These are phyloP conservation scores for Cactoblastis cactorum DNA, from an alignment of 2,888 invertebrate species.

Conservation along the genomic window DNA sequence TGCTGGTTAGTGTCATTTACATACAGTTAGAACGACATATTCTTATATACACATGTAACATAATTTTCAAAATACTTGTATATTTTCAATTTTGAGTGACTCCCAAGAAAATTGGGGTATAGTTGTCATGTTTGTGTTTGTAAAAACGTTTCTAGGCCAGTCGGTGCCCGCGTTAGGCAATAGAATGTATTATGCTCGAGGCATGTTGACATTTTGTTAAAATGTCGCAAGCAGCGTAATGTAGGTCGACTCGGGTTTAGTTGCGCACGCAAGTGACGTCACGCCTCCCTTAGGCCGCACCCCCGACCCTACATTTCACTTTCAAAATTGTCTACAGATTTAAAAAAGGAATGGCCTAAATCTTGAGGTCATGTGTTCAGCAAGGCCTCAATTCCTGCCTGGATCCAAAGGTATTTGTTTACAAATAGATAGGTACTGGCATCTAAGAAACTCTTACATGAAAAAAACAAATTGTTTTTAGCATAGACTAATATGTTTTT, in stretches of 20 bases:
- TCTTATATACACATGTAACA: neutral
- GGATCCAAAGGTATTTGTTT: neutral
- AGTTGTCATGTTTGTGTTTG: constrained; percentile 1
- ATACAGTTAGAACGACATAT: neutral
- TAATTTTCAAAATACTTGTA: neutral
- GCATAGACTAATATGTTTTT: neutral
- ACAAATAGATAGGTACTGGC: neutral
- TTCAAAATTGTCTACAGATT: constrained; percentile 34
- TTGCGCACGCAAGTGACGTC: constrained; percentile 71
- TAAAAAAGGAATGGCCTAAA: constrained; percentile 14
- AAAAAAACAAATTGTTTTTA: neutral
- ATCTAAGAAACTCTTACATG: neutral
- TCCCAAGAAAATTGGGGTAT: constrained; percentile 4
- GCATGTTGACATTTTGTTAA: constrained; percentile 65
- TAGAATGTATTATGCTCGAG: constrained; percentile 37
- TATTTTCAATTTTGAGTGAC: neutral
- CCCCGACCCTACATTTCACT: constrained; percentile 50
- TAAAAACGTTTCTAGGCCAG: constrained; percentile 39
- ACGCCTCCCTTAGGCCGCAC: constrained; percentile 42
- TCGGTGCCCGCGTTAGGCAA: constrained; percentile 47
- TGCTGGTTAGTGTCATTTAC: constrained; percentile 43
- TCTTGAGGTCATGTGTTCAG: constrained; percentile 4
- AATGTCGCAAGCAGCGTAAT: constrained; percentile 60
- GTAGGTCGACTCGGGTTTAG: constrained; percentile 63
- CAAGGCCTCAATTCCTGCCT: neutral